These are phyloP conservation scores for Amiota minor DNA, from an alignment of 2,888 invertebrate species.

Conservation along the genomic window DNA sequence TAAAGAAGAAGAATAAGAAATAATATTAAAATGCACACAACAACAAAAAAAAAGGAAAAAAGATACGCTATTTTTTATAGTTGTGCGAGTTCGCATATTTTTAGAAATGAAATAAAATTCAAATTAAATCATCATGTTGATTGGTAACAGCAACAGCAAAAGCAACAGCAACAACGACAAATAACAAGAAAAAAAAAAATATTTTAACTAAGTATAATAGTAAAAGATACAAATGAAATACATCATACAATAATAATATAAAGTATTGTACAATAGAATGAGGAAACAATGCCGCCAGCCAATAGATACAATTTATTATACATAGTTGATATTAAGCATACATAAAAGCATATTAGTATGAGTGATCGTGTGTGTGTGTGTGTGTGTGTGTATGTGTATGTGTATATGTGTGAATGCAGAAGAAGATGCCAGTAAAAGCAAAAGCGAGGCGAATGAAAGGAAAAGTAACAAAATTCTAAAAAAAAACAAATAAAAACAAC, in stretches of 20 bases:
- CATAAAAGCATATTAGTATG: no score
- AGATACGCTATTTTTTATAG: slow-evolving; percentile 17
- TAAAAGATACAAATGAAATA: no score
- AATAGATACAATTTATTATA: no score
- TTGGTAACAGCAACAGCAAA: not conserved
- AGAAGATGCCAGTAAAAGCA: not conserved
- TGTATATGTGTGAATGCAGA: not conserved
- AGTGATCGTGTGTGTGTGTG: slow-evolving; percentile 12
- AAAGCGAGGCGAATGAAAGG: not conserved
- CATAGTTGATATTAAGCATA: no score
- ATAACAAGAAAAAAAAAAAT: not conserved
- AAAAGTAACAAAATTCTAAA: no score
- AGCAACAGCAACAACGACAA: not conserved
- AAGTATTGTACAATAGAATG: no score
- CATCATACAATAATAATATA: no score
- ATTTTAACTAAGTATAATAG: not conserved
- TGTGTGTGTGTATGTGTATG: slow-evolving; percentile 11
- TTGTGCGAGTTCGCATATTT: slow-evolving; percentile 5
- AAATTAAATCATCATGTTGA: slow-evolving; percentile 14
- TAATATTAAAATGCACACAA: slow-evolving; percentile 21
- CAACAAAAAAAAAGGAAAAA: slow-evolving; percentile 1
- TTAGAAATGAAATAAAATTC: slow-evolving; percentile 28
- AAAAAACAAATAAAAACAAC: slow-evolving; percentile 17
- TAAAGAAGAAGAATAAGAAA: not conserved
- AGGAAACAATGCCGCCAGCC: no score